phyloP scores from a whole-genome alignment of 2,113 vertebrate species.

The Pelecanus crispus region DNA sequence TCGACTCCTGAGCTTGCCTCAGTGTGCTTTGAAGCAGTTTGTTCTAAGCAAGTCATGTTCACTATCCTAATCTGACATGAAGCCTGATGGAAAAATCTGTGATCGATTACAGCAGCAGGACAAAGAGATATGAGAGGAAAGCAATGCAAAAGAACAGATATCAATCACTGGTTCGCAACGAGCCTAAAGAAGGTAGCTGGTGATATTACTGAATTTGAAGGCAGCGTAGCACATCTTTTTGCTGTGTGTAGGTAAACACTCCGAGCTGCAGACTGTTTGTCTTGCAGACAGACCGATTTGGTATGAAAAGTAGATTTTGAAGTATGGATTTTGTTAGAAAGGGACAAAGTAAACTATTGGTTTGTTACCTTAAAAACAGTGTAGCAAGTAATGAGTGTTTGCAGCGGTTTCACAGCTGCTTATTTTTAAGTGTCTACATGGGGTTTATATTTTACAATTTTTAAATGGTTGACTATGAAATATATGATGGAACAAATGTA shows the following conservation, averaged over 20 bases:
- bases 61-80: constrained; percentile 70
- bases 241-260: constrained; percentile 16
- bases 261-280: neutral
- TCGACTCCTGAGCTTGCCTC: constrained; percentile 67
- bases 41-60: constrained; percentile 69
- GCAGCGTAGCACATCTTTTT: constrained; percentile 44
- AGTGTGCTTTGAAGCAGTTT: constrained; percentile 70
- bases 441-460: neutral
- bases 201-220: constrained; percentile 8
- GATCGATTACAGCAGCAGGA: constrained; percentile 63
- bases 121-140: constrained; percentile 49
- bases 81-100: constrained; percentile 71
- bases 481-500: neutral
- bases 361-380: constrained; percentile 9
- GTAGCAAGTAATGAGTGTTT: neutral
- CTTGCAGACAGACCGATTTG: constrained; percentile 14
- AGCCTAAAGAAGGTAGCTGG: neutral
- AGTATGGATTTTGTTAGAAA: constrained; percentile 21
- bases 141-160: constrained; percentile 46
- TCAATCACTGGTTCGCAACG: constrained; percentile 39
- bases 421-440: neutral
- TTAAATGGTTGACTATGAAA: neutral
- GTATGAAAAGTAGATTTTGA: constrained; percentile 26
- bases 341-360: constrained; percentile 8
- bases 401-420: neutral